phyloP scores from a whole-genome alignment of 2,888 invertebrate genomes.

The Ophion costatus region DNA sequence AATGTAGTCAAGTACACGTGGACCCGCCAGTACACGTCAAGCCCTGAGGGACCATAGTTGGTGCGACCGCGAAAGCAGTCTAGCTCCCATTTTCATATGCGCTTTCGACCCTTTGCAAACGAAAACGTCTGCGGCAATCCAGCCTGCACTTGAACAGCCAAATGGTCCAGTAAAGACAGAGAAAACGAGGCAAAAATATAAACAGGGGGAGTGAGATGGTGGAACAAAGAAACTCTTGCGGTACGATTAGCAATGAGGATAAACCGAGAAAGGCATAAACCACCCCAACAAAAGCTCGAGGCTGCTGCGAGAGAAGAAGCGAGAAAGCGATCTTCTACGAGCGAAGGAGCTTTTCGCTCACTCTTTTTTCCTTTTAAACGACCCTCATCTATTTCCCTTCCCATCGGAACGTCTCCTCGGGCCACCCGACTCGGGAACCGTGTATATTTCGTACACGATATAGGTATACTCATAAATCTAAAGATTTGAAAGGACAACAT shows the following conservation, averaged over 20 bases:
- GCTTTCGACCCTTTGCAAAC: not conserved
- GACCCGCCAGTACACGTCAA: too few relatives aligned
- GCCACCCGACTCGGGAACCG: not conserved
- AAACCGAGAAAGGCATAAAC: slow-evolving; percentile 25
- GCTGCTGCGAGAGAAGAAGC: not conserved
- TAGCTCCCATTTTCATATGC: not conserved
- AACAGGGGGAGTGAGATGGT: not conserved
- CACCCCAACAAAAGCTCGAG: slow-evolving; percentile 50
- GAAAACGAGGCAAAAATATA: slow-evolving; percentile 16
- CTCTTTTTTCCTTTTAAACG: slow-evolving; percentile 28
- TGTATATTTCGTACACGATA: not conserved
- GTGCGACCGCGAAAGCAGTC: not conserved
- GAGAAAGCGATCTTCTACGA: slow-evolving; percentile 16
- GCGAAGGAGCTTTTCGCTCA: not conserved
- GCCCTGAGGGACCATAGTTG: not conserved
- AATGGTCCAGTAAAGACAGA: slow-evolving; percentile 14
- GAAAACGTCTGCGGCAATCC: not conserved
- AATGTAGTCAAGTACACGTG: not conserved
- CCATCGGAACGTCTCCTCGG: slow-evolving; percentile 9
- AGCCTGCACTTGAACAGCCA: slow-evolving; percentile 3
- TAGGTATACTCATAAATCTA: not conserved
- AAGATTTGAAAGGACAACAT: slow-evolving; percentile 8
- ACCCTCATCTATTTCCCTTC: slow-evolving; percentile 45
- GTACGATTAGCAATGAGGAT: slow-evolving; percentile 3
- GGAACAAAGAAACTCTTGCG: slow-evolving; percentile 10